Conservation (phyloP, 2,888 invertebrate genomes). For the Nymphalis urticae region DNA sequence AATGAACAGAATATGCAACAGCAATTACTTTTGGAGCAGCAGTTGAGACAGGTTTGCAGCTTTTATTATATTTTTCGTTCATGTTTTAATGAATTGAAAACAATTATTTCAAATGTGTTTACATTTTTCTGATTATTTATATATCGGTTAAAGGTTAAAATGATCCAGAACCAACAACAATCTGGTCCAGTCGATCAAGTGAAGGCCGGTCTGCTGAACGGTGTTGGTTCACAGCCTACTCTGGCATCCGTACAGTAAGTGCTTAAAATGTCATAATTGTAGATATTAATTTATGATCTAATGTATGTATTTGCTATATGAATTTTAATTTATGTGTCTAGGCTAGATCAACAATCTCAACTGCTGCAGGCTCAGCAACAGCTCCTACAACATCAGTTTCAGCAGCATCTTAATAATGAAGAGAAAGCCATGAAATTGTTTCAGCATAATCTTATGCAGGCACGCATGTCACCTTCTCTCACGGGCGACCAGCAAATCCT, state of each 20-base stretch:
- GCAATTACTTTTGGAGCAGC: slow-evolving; percentile 72
- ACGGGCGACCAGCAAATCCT: slow-evolving; percentile 58
- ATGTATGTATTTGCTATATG: background rate
- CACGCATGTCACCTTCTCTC: slow-evolving; percentile 68
- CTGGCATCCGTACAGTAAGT: slow-evolving; percentile 72
- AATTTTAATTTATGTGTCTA: slow-evolving; percentile 40
- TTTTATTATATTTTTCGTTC: background rate
- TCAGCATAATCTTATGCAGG: slow-evolving; percentile 81
- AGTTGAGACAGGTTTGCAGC: slow-evolving; percentile 67
- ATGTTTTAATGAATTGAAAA: too few species aligned
- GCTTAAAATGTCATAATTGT: slow-evolving; percentile 18
- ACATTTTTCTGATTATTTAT: background rate
- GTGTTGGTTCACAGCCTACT: slow-evolving; percentile 64
- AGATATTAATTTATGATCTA: background rate
- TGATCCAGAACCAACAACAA: slow-evolving; percentile 76
- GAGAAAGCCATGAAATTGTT: slow-evolving; percentile 81
- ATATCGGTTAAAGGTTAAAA: slow-evolving; percentile 60
- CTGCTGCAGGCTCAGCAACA: slow-evolving; percentile 74
- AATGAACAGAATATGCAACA: slow-evolving; percentile 78
- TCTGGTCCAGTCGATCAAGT: slow-evolving; percentile 67
- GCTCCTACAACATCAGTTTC: slow-evolving; percentile 79
- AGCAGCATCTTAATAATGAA: slow-evolving; percentile 75
- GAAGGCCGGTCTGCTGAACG: slow-evolving; percentile 66
- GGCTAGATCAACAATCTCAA: slow-evolving; percentile 73
- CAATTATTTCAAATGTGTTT: too few species aligned